Conservation (phyloP, 2,888 invertebrate genomes). For the Halictus quadricinctus region DNA sequence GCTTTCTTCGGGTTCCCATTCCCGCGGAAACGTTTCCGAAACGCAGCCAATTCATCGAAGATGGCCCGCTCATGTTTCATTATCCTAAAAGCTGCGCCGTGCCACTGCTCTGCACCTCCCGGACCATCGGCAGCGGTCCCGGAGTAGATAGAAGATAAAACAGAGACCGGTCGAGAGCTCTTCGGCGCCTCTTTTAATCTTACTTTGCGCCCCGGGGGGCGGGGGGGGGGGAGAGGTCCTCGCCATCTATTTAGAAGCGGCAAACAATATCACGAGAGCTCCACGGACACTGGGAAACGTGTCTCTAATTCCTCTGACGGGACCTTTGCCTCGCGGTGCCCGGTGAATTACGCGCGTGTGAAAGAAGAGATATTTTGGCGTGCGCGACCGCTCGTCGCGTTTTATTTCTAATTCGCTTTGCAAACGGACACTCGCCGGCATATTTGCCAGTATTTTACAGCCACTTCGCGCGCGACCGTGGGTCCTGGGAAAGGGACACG, state of each 20-base stretch:
- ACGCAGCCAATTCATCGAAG: conserved; percentile 44
- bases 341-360: background rate
- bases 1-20: background rate
- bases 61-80: conserved; percentile 38
- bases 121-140: background rate
- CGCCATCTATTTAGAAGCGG: background rate
- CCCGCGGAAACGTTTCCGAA: background rate
- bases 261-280: background rate
- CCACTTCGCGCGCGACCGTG: background rate
- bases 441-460: background rate
- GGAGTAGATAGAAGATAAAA: conserved; percentile 23
- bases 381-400: background rate
- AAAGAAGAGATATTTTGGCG: background rate
- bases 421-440: background rate
- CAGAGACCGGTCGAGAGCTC: conserved; percentile 11
- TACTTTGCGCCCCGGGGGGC: conserved; percentile 1
- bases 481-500: background rate
- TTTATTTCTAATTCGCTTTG: background rate
- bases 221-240: too few relatives aligned
- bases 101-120: background rate
- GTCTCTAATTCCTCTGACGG: background rate
- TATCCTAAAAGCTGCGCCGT: conserved; percentile 45
- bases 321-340: background rate
- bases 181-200: conserved; percentile 40
- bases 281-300: background rate